phyloP scores from a whole-genome alignment of 2,113 vertebrate genomes.

The Rutilus rutilus region DNA sequence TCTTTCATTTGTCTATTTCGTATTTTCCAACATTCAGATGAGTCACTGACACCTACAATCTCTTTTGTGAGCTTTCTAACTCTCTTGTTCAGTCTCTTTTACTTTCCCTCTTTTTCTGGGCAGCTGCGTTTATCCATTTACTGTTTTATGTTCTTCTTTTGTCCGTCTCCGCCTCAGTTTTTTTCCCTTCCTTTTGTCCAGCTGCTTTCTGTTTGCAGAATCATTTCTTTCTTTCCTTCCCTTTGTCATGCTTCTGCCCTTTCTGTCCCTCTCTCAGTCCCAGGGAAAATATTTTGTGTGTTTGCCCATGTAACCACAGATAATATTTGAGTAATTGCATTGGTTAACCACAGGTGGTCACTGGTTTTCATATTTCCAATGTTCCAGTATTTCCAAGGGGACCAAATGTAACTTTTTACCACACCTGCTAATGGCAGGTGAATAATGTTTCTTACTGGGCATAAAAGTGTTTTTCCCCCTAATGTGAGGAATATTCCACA shows the following conservation, averaged over 20 bases:
- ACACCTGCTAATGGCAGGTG: neutral
- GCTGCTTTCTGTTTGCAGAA: constrained; percentile 14
- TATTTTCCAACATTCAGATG: constrained; percentile 8
- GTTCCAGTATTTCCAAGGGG: neutral
- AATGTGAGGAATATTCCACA: too few relatives aligned
- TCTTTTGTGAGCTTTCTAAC: constrained; percentile 12
- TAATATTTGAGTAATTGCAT: constrained; percentile 6
- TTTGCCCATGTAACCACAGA: neutral
- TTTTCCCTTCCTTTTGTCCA: constrained; percentile 18
- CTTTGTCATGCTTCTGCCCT: constrained; percentile 14
- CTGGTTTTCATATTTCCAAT: constrained; percentile 4
- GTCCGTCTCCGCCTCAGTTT: neutral
- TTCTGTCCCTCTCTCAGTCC: neutral
- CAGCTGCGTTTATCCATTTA: constrained; percentile 17
- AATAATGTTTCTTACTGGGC: neutral
- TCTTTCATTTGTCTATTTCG: constrained; percentile 22
- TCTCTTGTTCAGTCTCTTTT: neutral
- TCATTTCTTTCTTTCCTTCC: constrained; percentile 4
- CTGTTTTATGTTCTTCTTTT: constrained; percentile 32
- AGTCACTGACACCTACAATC: constrained; percentile 6
- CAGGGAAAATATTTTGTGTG: neutral
- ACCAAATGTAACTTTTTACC: neutral
- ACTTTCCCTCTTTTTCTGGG: neutral
- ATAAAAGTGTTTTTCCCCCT: neutral
- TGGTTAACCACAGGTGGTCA: constrained; percentile 24